Base-by-base conservation (phyloP, 1,140 invertebrate species). In the Asbolus verrucosus region DNA sequence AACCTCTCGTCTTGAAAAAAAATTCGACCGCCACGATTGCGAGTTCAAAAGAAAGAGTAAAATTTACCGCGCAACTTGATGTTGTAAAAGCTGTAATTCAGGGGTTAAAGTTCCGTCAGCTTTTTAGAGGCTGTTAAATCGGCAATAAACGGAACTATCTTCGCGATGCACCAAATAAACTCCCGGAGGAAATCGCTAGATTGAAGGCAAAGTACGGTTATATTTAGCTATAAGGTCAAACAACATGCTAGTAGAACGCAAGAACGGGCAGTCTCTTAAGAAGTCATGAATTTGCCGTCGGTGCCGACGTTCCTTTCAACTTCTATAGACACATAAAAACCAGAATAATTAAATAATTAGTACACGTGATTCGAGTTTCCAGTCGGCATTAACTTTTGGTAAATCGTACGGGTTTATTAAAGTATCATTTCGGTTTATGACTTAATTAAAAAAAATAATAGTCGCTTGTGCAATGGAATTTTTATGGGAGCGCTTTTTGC, bases 321-420 rank as follows among this genome's bases (percentile, higher is more conserved):
- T 36, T 11, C 6, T 4, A 30, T 27, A 62, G 27, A 38, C 54
- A 8, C 11, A 33, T 27, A 62, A 62, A 62, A 62, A 62, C 21
- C 27, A 24, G 63, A 43, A 65, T 65, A 65, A 65, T 65, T 65
- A 65, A 13, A 62, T 62, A 62, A 62, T 62, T 62, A 62, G 33
- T n/a, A 36, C 11, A 27, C 24, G 24, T 27, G 24, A 27, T 8
- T 8, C 24, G 24, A 3, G 24, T 36, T 36, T 11, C 11, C 33
- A n/a, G n/a, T n/a, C 6, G 11, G 5, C 33, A 36, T 11, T 9
- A 24, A 19, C 43, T 24, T 41, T 41, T 50, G 6, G 16, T 18
- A 50, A 50, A 50, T 13, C 15, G 33, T n/a, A 11, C 33, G 3
- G 33, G 6, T 36, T 36, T 36, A 36, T 36, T 6, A n/a, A 50